Percentiles rank a stretch among this genome's conserved stretches.
Evolutionary conservation across 2,888 invertebrate genomes (phyloP).

Genomic region (Cataglyphis altisquamis): DNA sequence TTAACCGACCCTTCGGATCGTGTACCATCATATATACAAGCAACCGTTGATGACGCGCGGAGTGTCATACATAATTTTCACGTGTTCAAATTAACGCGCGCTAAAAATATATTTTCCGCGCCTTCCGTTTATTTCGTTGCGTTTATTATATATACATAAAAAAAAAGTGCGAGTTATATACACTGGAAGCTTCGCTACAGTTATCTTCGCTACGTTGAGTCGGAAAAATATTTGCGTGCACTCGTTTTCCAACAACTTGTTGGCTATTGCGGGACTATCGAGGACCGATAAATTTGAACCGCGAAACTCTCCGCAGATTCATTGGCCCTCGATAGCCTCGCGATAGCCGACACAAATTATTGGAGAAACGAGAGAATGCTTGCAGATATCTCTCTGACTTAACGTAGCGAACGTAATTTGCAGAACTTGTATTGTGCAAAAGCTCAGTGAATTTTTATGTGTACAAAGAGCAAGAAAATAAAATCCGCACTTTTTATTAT

Average conservation of each 20-base stretch:
- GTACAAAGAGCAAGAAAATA: background rate
- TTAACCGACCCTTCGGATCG: conserved; percentile 75
- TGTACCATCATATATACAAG: conserved; percentile 58
- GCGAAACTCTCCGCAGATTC: conserved; percentile 80
- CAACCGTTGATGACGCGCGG: conserved; percentile 67
- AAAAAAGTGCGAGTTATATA: background rate
- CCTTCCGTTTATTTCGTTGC: background rate
- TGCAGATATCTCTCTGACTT: conserved; percentile 2
- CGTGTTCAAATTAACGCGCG: background rate
- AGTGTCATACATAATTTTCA: conserved; percentile 29
- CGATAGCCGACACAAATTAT: conserved; percentile 86
- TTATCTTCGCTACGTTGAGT: conserved; percentile 12
- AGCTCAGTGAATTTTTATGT: background rate
- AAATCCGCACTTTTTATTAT: conserved; percentile 1
- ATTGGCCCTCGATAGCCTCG: conserved; percentile 84
- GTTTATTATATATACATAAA: background rate
- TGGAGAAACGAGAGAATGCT: conserved; percentile 78
- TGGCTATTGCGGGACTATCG: conserved; percentile 85
- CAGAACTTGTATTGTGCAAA: background rate
- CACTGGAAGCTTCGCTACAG: background rate
- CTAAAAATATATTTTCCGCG: background rate
- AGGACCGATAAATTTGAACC: conserved; percentile 84
- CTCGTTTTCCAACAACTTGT: conserved; percentile 85
- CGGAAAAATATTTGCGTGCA: conserved; percentile 6
- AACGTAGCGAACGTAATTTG: background rate